These are phyloP conservation scores for Echinarachnius parma DNA, from an alignment of 53 echinoderm and acorn worm species.

Conservation along the genomic window DNA sequence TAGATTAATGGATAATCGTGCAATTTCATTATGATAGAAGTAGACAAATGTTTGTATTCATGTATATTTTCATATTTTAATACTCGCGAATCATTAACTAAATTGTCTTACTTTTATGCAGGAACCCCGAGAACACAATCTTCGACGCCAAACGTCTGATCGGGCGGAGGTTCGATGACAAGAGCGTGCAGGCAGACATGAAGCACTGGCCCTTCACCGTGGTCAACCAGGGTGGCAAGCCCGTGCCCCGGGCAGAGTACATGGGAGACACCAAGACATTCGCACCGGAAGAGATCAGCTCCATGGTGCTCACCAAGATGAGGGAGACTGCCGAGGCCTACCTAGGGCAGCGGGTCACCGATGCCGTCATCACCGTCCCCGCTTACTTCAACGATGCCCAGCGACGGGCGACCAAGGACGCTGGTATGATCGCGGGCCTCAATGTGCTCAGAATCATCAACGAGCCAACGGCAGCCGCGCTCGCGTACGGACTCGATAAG, in stretches of 20 bases:
- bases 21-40: too few relatives aligned
- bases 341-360: slow-evolving; percentile 64
- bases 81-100: too few relatives aligned
- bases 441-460: slow-evolving; percentile 89
- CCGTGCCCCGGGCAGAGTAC: slow-evolving; percentile 46
- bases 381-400: slow-evolving; percentile 84
- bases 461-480: slow-evolving; percentile 90
- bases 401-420: slow-evolving; percentile 77
- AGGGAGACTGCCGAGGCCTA: slow-evolving; percentile 86
- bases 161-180: slow-evolving; percentile 41
- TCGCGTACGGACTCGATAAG: slow-evolving; percentile 92
- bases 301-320: slow-evolving; percentile 81
- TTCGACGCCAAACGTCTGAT: slow-evolving; percentile 64
- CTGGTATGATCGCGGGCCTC: slow-evolving; percentile 79
- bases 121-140: slow-evolving; percentile 54
- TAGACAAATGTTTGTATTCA: too few relatives aligned
- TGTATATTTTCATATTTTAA: too few relatives aligned
- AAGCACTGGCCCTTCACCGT: slow-evolving; percentile 60
- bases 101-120: background rate
- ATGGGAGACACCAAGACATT: slow-evolving; percentile 66
- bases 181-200: slow-evolving; percentile 40
- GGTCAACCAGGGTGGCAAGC: slow-evolving; percentile 47
- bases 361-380: slow-evolving; percentile 83
- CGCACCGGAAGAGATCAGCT: slow-evolving; percentile 82
- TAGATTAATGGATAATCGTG: too few relatives aligned